Base-by-base conservation (phyloP, 2,113 vertebrate species). In the Acinonyx jubatus region DNA sequence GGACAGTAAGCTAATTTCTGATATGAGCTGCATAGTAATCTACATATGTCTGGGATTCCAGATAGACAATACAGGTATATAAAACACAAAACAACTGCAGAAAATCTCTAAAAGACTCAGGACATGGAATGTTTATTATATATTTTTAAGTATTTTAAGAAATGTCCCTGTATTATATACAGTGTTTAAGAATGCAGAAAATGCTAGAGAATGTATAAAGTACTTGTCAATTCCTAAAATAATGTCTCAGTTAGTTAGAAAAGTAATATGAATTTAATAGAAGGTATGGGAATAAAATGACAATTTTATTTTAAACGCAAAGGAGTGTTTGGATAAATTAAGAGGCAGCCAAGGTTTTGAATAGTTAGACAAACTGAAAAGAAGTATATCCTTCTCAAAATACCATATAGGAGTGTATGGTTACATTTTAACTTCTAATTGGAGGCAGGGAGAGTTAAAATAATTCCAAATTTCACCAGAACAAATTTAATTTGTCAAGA, bases 391-490 rank as follows among this genome's bases (percentile, higher is more conserved):
- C 15, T 66, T 88, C 38, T 83, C 48, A 63, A 79, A 89, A 73
- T n/a, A 36, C 3, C 4, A 27, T 25, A 29, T 3, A 29, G 3
- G 16, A 1, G 1, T 29, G 12, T 7, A 10, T 50, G 19, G 38
- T 68, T 69, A 31, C 8, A 69, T 63, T 88, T 78, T n/a, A 71
- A 27, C 18, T 89, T 7, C 6, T 31, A 89, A 63, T 13, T 4
- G 6, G 7, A 79, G 10, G 14, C 18, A 87, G 10, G 11, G 13
- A 71, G 31, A 61, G 7, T 83, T 41, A n/a, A 68, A 74, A 12
- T 50, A 21, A 92, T 83, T 76, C 57, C 68, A 61, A 76, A 76
- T 61, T 88, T 73, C 48, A 74, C 66, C 57, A 87, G 25, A 48
- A 86, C 79, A 68, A 79, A 41, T 15, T 41, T 55, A 74, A 9